phyloP scores from a whole-genome alignment of 2,113 vertebrate genomes.

The Axis porcinus region DNA sequence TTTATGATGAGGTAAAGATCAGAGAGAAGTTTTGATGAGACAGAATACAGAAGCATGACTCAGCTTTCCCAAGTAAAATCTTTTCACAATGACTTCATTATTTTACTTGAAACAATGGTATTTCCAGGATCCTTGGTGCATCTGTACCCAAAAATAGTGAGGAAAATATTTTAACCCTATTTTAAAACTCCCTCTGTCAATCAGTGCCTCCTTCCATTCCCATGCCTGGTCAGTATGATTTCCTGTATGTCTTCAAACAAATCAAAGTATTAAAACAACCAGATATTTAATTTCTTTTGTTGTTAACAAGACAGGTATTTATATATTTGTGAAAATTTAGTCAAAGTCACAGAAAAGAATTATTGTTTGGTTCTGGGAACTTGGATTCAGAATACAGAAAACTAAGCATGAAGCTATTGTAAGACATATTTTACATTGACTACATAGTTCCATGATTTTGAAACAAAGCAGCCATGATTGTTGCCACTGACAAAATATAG shows the following conservation, averaged over 20 bases:
- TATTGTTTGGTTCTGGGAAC: not conserved
- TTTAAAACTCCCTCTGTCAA: not conserved
- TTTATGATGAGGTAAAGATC: not conserved
- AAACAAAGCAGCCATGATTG: not conserved
- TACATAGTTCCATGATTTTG: not conserved
- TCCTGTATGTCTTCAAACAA: not conserved
- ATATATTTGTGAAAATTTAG: not conserved
- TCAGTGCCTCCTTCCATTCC: not conserved
- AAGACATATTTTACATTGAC: not conserved
- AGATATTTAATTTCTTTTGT: not conserved
- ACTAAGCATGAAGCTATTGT: not conserved
- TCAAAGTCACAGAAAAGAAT: not conserved
- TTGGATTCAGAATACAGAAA: not conserved
- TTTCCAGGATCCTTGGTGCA: not conserved
- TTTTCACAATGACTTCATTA: slow-evolving; percentile 15
- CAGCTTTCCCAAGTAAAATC: not conserved
- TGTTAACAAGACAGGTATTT: slow-evolving; percentile 15
- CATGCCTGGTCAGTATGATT: not conserved
- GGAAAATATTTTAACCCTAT: not conserved
- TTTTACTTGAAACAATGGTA: slow-evolving; percentile 41
- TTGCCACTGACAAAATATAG: not conserved
- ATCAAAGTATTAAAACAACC: not conserved
- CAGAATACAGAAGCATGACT: slow-evolving; percentile 34
- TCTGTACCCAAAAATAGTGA: not conserved
- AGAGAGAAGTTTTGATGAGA: not conserved